Evolutionary conservation across 53 echinoderm and acorn worm species (phyloP).

Genomic region (Holothuria scabra): DNA sequence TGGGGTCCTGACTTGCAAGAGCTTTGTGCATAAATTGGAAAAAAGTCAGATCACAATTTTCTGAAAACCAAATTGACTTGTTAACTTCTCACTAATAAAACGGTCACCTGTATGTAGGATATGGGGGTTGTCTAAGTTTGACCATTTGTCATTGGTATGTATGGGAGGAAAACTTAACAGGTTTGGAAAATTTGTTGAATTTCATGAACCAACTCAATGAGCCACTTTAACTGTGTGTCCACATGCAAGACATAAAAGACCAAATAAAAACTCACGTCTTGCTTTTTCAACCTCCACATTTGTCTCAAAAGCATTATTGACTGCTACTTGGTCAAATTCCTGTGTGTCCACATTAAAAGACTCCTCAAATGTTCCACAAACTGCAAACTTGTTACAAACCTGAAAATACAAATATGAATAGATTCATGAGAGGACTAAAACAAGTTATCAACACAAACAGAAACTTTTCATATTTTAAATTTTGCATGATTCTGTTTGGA

Average conservation of each 20-base stretch:
- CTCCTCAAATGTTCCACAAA: conserved; percentile 52
- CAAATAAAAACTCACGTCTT: conserved; percentile 51
- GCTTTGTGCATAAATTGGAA: background rate
- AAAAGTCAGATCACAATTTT: no score
- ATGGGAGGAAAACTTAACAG: no score
- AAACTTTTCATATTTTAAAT: no score
- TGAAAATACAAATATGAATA: conserved; percentile 8
- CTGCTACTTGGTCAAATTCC: conserved; percentile 39
- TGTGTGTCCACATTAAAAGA: conserved; percentile 41
- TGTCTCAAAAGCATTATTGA: conserved; percentile 38
- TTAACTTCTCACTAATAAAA: no score
- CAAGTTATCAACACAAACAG: background rate
- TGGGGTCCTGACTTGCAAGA: no score
- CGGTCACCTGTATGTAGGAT: no score
- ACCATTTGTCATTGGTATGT: no score
- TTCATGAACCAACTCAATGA: no score
- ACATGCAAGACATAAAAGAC: background rate
- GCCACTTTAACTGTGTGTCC: background rate
- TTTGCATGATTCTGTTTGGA: no score
- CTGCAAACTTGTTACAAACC: conserved; percentile 63
- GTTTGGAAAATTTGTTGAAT: no score
- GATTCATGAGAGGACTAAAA: background rate
- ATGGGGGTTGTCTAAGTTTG: no score
- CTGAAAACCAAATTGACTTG: no score
- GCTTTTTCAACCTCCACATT: conserved; percentile 61